Percentiles rank a stretch among this genome's conserved stretches.
These are phyloP conservation scores for Oegoconia quadripuncta DNA, from an alignment of 2,888 invertebrate genomes.

Conservation along the genomic window DNA sequence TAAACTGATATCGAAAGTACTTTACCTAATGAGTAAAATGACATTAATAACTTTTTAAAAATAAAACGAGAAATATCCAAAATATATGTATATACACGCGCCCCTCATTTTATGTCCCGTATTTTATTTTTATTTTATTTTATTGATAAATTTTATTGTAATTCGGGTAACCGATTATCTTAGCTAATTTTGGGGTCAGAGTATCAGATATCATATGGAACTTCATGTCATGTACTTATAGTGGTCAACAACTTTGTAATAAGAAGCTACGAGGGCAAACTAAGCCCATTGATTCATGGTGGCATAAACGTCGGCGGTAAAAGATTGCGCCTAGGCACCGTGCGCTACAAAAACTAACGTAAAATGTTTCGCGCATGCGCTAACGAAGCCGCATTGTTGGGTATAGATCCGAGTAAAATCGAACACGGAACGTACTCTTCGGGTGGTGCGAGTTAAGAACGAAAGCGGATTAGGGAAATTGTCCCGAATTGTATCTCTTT, in stretches of 20 bases:
- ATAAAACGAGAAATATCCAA: no score
- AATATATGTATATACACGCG: no score
- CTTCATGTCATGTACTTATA: no score
- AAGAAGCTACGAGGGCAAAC: constrained; percentile 6
- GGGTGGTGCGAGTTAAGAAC: constrained; percentile 22
- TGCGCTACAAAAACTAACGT: constrained; percentile 53
- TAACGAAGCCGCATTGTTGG: constrained; percentile 72
- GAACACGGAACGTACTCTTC: constrained; percentile 38
- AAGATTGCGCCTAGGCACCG: constrained; percentile 44
- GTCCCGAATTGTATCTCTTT: not conserved
- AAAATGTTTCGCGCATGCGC: constrained; percentile 43
- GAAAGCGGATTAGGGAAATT: constrained; percentile 14
- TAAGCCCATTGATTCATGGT: constrained; percentile 37
- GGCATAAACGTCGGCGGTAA: constrained; percentile 27
- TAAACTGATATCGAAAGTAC: no score
- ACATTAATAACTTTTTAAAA: no score
- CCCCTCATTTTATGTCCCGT: no score
- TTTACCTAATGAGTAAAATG: no score
- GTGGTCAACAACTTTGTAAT: constrained; percentile 8
- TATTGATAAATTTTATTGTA: no score
- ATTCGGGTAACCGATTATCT: no score
- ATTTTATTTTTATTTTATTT: no score
- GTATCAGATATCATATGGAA: no score
- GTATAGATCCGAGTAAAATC: constrained; percentile 55
- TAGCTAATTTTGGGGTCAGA: no score